These are phyloP conservation scores for Xerus rutilus DNA, from an alignment of 2,797 vertebrate genomes.

Conservation along the genomic window DNA sequence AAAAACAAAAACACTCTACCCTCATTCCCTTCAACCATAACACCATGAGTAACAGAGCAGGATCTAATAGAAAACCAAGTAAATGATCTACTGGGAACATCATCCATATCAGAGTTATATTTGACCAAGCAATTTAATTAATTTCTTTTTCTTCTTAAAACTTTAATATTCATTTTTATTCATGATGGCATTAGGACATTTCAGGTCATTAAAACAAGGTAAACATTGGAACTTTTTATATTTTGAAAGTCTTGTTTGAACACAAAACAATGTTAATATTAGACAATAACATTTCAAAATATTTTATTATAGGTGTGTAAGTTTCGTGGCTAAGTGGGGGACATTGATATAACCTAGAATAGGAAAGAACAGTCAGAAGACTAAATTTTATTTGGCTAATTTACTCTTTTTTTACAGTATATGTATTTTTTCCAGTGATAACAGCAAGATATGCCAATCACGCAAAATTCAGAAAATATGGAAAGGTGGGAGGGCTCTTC, in stretches of 20 bases:
- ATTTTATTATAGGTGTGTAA: background rate
- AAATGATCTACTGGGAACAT: background rate
- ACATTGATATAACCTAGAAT: background rate
- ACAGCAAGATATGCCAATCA: background rate
- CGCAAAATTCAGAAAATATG: background rate
- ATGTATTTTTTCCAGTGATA: background rate
- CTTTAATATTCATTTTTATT: constrained; percentile 47
- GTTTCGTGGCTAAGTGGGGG: background rate
- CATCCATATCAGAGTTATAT: background rate
- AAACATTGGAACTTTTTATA: background rate
- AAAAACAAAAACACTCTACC: background rate
- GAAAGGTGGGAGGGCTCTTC: background rate
- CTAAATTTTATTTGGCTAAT: background rate
- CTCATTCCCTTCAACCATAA: background rate
- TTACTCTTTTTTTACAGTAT: background rate
- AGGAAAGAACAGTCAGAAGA: background rate
- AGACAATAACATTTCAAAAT: background rate
- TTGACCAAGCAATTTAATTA: background rate
- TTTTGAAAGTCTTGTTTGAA: background rate
- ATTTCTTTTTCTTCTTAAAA: background rate
- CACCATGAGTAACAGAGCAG: background rate
- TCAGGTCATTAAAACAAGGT: constrained; percentile 14
- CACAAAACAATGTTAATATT: background rate
- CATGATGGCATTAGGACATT: background rate
- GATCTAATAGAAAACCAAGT: background rate